Evolutionary conservation across 2,797 vertebrate genomes (phyloP).

Genomic region (Pipistrellus pygmaeus): DNA sequence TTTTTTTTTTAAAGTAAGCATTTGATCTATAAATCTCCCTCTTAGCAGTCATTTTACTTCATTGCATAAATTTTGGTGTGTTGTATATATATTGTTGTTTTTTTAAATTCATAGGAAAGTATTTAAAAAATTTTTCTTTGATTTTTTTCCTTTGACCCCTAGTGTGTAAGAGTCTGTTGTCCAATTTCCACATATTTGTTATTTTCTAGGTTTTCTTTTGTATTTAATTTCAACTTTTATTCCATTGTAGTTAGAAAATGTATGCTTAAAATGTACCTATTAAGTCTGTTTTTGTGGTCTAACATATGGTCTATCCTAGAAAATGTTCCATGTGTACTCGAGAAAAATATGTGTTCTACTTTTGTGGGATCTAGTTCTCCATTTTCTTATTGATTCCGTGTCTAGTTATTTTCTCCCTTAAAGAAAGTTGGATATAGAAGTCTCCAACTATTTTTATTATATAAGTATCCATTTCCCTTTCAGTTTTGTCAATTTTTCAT

Average conservation of each 20-base stretch:
- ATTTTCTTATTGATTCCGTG: background rate
- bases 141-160: background rate
- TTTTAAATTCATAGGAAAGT: background rate
- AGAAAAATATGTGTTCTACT: background rate
- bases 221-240: background rate
- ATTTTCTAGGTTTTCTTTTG: background rate
- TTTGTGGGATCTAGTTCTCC: background rate
- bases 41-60: background rate
- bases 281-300: background rate
- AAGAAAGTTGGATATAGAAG: background rate
- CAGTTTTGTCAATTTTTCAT: background rate
- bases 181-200: background rate
- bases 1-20: background rate
- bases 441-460: background rate
- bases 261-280: background rate
- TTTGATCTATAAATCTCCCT: background rate
- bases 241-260: background rate
- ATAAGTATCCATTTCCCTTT: background rate
- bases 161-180: background rate
- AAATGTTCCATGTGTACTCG: background rate
- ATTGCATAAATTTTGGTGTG: background rate
- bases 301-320: background rate
- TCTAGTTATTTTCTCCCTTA: background rate
- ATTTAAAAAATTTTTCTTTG: background rate
- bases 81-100: background rate